Percentiles rank a stretch among this genome's conserved stretches.
Evolutionary conservation across 2,113 vertebrate species (phyloP).

Genomic region (Macroglossus sobrinus): DNA sequence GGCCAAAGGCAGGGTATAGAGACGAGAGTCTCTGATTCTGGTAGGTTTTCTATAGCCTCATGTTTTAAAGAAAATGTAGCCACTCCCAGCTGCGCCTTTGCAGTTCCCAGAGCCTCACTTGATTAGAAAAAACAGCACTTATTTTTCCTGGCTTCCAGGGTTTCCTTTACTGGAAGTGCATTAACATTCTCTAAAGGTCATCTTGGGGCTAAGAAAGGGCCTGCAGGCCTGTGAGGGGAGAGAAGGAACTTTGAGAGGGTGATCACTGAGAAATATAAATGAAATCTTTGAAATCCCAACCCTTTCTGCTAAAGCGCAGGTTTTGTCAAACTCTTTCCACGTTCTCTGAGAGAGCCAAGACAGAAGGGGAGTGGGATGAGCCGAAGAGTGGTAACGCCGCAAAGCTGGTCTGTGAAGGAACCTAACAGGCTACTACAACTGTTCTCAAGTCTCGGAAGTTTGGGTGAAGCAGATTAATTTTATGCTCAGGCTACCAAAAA

Average conservation of each 20-base stretch:
- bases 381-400: not conserved
- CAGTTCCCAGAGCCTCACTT: not conserved
- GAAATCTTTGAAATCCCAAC: not conserved
- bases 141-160: conserved; percentile 2
- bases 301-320: not conserved
- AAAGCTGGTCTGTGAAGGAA: not conserved
- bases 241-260: not conserved
- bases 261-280: not conserved
- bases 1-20: not conserved
- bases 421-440: rapidly evolving
- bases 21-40: not conserved
- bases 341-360: not conserved
- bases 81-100: not conserved
- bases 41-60: not conserved
- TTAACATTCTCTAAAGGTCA: not conserved
- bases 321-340: not conserved
- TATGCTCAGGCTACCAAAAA: not conserved
- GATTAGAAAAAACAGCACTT: not conserved
- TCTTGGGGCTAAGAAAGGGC: not conserved
- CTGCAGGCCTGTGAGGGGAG: not conserved
- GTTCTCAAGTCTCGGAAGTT: not conserved
- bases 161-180: not conserved
- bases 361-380: not conserved
- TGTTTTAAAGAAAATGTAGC: not conserved
- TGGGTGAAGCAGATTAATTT: not conserved